Percentiles rank a stretch among this genome's conserved stretches.
These are phyloP conservation scores for Fulica atra DNA, from an alignment of 2,113 vertebrate species.

Conservation along the genomic window DNA sequence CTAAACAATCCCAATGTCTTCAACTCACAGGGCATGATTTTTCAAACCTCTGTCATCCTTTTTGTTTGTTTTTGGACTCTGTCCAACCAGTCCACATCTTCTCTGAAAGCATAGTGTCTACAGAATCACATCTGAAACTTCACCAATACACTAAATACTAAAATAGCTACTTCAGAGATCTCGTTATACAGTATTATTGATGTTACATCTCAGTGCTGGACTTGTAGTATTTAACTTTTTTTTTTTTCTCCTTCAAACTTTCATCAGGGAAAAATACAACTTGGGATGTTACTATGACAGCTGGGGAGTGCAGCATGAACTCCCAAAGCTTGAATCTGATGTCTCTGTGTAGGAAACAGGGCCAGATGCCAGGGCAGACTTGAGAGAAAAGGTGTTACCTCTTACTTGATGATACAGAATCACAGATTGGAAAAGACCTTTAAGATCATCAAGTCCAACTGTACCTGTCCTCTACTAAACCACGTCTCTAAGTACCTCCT, in stretches of 20 bases:
- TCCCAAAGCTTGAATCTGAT: not conserved
- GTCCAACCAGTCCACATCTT: not conserved
- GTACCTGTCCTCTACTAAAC: too few relatives aligned
- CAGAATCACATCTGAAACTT: not conserved
- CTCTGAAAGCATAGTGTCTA: not conserved
- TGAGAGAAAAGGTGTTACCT: not conserved
- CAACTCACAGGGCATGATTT: not conserved
- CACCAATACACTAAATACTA: not conserved
- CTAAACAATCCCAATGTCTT: conserved; percentile 46
- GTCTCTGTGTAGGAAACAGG: not conserved
- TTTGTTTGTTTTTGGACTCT: not conserved
- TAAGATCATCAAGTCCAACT: too few relatives aligned
- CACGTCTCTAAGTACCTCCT: too few relatives aligned
- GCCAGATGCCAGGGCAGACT: not conserved
- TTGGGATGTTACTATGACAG: not conserved
- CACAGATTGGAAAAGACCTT: too few relatives aligned
- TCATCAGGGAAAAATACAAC: not conserved
- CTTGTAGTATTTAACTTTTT: not conserved
- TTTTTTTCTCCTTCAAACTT: not conserved
- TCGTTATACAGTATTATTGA: not conserved
- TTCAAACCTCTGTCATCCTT: not conserved
- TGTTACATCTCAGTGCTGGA: not conserved
- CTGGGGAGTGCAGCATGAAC: not conserved
- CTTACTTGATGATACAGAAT: not conserved
- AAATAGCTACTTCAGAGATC: not conserved